Base-by-base conservation (phyloP, 2,113 vertebrate species). In the Rhizomys pruinosus region DNA sequence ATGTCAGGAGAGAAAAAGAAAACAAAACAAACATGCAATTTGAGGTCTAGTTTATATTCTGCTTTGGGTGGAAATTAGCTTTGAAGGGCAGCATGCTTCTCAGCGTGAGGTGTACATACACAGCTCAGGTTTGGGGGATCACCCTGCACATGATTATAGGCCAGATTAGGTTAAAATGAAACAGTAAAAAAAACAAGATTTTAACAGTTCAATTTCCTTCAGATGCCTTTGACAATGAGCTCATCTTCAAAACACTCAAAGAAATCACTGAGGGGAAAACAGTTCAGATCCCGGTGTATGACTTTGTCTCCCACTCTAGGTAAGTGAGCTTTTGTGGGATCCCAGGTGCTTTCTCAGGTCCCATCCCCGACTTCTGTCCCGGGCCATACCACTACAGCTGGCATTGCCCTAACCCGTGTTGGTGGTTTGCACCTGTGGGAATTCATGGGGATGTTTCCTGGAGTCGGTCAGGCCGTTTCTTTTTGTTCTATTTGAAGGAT, bases 171-270 rank as follows among this genome's bases (percentile, higher is more conserved):
- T 63, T 63, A 55, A 63, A 52, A 11, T 7, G 11, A 63, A 10
- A 29, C 12, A 16, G n/a, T n/a, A n/a, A n/a, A n/a, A 76, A 71
- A 77, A 78, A 5, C 19, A n/a, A n/a, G n/a, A 4, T 84, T 15
- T 37, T 79, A 77, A 68, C 37, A 4, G 13, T 37, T 57, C 81
- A 52, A 3, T 94, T 87, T 93, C 96, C 82, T 95, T 87, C 97
- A 99, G 99, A 99, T 98, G 99, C 99, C 98, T 99, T 99, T 96
- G 99, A 99, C 98, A 99, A 98, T 72, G 99, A 99, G 96, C 98
- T 99, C 92, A 98, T 99, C 64, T 97, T 99, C 98, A 98, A 99
- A 97, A 99, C 99, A 0, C 99, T 99, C 89, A 98, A 97, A 92
- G 98, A 99, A 90, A 99, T 99, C 95, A 98, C 98, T 0, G 98